Base-by-base conservation (phyloP, 2,797 vertebrate genomes). In the Muraenolepis orangiensis region DNA sequence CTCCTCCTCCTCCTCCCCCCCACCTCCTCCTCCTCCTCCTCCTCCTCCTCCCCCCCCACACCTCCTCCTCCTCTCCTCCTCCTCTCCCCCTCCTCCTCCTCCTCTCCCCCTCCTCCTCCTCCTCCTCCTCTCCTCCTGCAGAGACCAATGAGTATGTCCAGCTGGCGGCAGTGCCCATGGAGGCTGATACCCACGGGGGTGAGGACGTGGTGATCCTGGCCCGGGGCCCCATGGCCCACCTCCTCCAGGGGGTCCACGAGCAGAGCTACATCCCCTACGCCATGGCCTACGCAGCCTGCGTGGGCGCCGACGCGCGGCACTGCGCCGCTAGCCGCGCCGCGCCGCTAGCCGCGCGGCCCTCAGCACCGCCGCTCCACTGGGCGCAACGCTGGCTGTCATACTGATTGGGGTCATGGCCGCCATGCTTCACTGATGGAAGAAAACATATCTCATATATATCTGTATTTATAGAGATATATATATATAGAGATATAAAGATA, bases 191-290 rank as follows among this genome's bases (percentile, higher is more conserved):
- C 4, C 94, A 95, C 46, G 93, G 93, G 0, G 94, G 94, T 0
- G 94, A 95, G 80, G 94, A 95, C 0, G 94, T 95, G 75, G 90
- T 87, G 0, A 87, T 95, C 57, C 84, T 95, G 0, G 93, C 94
- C 12, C 88, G 90, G 0, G 94, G 94, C 5, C 94, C 94, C 61
- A 95, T 95, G 95, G 88, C 92, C 5, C 95, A 95, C 81, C 91
- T 95, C 29, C 91, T 95, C 75, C 91, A 93, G 57, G 94, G 94
- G 0, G 89, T 95, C 66, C 87, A 93, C 0, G 94, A 95, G 82
- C 94, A 95, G 87, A 95, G 83, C 83, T 94, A 94, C 82, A 81
- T 95, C 0, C 90, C 94, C 18, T 91, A 94, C 0, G 94, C 91
- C 70, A 91, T 95, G 93, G 94, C 84, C 14, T 94, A 94, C 0